Evolutionary conservation across 2,797 vertebrate genomes (phyloP).

Genomic region (Lepus townsendii): DNA sequence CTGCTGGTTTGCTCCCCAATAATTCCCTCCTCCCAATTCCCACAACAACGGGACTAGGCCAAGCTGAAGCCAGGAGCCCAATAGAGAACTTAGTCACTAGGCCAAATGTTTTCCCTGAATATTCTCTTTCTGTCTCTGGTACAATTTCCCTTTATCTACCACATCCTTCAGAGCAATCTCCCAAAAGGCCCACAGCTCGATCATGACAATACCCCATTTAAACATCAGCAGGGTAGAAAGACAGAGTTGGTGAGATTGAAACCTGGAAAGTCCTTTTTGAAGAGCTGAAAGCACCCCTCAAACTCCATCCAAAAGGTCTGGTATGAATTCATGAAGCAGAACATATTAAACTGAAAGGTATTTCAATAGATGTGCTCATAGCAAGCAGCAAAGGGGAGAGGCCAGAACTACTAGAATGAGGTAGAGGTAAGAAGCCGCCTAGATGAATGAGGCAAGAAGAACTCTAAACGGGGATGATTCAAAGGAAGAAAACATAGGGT

Average conservation of each 20-base stretch:
- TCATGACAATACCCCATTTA: accelerated
- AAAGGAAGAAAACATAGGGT: background rate
- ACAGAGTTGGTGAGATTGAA: background rate
- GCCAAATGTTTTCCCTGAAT: background rate
- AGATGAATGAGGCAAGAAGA: background rate
- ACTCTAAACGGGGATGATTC: background rate
- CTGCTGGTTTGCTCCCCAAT: too few relatives aligned
- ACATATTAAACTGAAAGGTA: background rate
- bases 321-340: background rate
- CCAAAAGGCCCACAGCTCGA: background rate
- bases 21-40: too few relatives aligned
- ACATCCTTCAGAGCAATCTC: background rate
- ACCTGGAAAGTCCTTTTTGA: background rate
- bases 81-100: too few relatives aligned
- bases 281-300: background rate
- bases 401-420: background rate
- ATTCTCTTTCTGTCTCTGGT: constrained; percentile 39
- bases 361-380: background rate
- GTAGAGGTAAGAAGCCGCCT: background rate
- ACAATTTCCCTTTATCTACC: background rate
- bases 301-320: background rate
- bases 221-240: background rate
- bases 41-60: too few relatives aligned
- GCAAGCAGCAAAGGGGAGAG: background rate
- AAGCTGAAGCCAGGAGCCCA: too few relatives aligned